Evolutionary conservation across 2,888 invertebrate species (phyloP).

Genomic region (Cerastis leucographa): DNA sequence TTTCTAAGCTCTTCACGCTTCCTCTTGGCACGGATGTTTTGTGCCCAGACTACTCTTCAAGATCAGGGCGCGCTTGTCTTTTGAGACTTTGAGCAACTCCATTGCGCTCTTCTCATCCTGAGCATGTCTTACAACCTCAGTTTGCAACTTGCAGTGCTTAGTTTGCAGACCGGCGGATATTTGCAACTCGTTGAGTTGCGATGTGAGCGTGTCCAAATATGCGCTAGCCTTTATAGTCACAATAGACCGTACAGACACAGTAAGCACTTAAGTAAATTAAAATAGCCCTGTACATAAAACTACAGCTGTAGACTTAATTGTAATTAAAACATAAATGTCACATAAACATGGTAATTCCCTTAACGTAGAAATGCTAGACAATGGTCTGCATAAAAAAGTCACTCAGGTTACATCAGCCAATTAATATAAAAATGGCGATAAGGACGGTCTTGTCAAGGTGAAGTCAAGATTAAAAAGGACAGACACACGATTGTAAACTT

Average conservation of each 20-base stretch:
- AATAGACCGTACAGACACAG: conserved; percentile 22
- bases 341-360: conserved; percentile 27
- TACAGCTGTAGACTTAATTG: conserved; percentile 10
- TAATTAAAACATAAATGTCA: conserved; percentile 23
- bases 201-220: neutral
- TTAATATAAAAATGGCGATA: neutral
- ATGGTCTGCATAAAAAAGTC: conserved; percentile 13
- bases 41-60: too few species aligned
- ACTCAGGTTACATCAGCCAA: conserved; percentile 8
- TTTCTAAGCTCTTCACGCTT: too few species aligned
- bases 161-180: neutral
- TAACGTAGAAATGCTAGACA: neutral
- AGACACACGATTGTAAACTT: neutral
- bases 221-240: conserved; percentile 2
- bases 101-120: too few species aligned
- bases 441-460: neutral
- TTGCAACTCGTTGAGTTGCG: neutral
- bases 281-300: neutral
- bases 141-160: too few species aligned
- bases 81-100: too few species aligned
- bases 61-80: too few species aligned
- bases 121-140: too few species aligned
- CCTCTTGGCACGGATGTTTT: too few species aligned
- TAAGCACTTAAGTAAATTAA: conserved; percentile 47
- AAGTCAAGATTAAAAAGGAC: conserved; percentile 6